phyloP scores from a whole-genome alignment of 2,888 invertebrate genomes.

The Acleris sparsana region DNA sequence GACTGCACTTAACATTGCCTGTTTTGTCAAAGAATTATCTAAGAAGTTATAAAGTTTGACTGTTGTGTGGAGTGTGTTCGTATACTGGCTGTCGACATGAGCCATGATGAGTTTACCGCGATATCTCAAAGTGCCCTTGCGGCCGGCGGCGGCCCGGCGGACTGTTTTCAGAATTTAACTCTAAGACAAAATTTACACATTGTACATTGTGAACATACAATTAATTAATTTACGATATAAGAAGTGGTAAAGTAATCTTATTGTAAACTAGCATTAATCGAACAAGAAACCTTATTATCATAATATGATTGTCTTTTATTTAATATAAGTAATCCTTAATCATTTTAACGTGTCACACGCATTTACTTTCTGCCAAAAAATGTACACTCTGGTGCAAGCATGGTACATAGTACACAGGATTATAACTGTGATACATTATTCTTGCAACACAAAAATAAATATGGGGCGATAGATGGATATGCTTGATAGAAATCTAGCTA shows the following conservation, averaged over 20 bases:
- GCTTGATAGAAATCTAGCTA: too few species aligned
- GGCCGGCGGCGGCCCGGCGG: slow-evolving; percentile 73
- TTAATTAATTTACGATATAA: slow-evolving; percentile 73
- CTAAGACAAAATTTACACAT: slow-evolving; percentile 74
- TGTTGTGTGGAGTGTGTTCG: slow-evolving; percentile 34
- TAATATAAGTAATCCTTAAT: slow-evolving; percentile 29
- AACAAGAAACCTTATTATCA: slow-evolving; percentile 84
- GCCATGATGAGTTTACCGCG: slow-evolving; percentile 47
- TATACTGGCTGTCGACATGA: slow-evolving; percentile 30
- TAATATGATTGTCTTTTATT: slow-evolving; percentile 77
- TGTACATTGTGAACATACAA: slow-evolving; percentile 83
- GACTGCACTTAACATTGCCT: slow-evolving; percentile 4
- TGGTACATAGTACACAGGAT: too few species aligned
- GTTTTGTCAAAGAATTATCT: slow-evolving; percentile 24
- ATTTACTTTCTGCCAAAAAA: too few species aligned
- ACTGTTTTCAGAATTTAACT: slow-evolving; percentile 75
- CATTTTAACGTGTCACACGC: too few species aligned
- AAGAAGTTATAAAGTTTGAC: slow-evolving; percentile 19
- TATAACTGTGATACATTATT: too few species aligned
- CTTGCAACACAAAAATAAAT: too few species aligned
- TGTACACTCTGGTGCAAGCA: too few species aligned
- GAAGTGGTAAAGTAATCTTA: slow-evolving; percentile 79
- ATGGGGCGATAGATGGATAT: too few species aligned
- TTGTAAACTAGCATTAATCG: slow-evolving; percentile 82
- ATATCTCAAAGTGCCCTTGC: slow-evolving; percentile 79